Evolutionary conservation across 2,113 vertebrate genomes (phyloP), one percentile per base, ranked within the genome.

Genomic region (Neolamprologus falcicula): DNA sequence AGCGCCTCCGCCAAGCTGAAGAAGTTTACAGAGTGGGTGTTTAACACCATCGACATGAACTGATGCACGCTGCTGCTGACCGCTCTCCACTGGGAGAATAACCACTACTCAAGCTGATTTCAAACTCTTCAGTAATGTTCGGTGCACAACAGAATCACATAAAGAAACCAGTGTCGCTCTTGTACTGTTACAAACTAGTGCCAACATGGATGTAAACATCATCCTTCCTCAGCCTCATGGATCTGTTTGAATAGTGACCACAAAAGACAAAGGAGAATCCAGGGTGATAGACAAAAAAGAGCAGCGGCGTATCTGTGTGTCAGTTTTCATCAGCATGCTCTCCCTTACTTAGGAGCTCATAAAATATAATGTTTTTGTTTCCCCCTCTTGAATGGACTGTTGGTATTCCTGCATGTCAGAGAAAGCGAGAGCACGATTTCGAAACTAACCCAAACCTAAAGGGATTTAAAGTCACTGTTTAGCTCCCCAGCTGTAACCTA

Each of bases 21-120:
- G 96, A 99, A 99, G 94, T 99, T 99, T 97, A 99, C 98, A 0
- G 98, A 99, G 87, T 99, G 98, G 98, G 98, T 99, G 95, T 99
- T 99, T 96, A 99, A 99, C 94, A 99, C 98, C 88, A 99, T 99
- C 37, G 98, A 99, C 95, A 98, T 99, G 98, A 99, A 97, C 96
- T 99, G 96, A 98, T 5, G 78, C 86, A 24, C 37, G 16, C 33
- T 47, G 45, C 63, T 12, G 9, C 42, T 42, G 21, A 50, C 84
- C 59, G 84, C 87, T 85, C 79, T 54, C 17, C 83, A 52, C 35
- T 54, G 45, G 86, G 87, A 84, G 26, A 57, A 42, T 90, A 89
- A 93, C 87, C 90, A 90, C 92, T 92, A 59, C 85, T 86, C 82
- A 54, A 52, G 26, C 85, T 83, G 40, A 88, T 78, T 54, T 84